Conservation (phyloP, 2,888 invertebrate genomes). For the Drosophila nigritarsus region DNA sequence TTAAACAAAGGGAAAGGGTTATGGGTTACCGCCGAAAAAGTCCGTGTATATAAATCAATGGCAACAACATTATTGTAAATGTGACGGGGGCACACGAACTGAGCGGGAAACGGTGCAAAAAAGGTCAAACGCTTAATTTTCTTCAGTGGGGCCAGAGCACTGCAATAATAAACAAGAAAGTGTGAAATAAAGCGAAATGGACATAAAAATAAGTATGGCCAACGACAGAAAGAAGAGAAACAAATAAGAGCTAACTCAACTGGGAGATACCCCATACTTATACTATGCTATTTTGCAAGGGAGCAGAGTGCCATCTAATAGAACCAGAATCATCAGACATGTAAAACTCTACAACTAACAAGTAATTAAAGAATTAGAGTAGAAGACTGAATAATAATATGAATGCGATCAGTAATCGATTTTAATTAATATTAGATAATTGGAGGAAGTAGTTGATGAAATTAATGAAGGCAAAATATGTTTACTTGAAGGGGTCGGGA, state of each 20-base stretch:
- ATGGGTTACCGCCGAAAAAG: slow-evolving; percentile 39
- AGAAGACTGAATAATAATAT: too few relatives aligned
- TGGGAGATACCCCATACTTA: background rate
- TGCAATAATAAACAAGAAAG: slow-evolving; percentile 80
- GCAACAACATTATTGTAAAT: slow-evolving; percentile 78
- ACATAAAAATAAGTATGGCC: slow-evolving; percentile 74
- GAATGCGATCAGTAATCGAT: background rate
- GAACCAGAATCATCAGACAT: too few relatives aligned
- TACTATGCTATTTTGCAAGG: too few relatives aligned
- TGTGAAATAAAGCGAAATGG: slow-evolving; percentile 79
- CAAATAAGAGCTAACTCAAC: background rate
- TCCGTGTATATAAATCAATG: slow-evolving; percentile 78
- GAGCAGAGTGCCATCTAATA: too few relatives aligned
- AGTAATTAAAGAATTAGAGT: background rate
- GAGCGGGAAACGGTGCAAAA: slow-evolving; percentile 37
- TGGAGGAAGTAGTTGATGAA: background rate
- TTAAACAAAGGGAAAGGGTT: slow-evolving; percentile 4
- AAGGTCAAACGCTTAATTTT: slow-evolving; percentile 77
- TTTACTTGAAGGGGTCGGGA: background rate
- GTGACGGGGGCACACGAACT: slow-evolving; percentile 19
- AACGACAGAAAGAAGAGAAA: slow-evolving; percentile 21
- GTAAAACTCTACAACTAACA: too few relatives aligned
- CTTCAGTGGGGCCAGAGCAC: slow-evolving; percentile 33
- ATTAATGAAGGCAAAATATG: background rate
- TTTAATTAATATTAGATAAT: background rate